Evolutionary conservation across 2,113 vertebrate genomes (phyloP).

Genomic region (cat (Felis catus)): DNA sequence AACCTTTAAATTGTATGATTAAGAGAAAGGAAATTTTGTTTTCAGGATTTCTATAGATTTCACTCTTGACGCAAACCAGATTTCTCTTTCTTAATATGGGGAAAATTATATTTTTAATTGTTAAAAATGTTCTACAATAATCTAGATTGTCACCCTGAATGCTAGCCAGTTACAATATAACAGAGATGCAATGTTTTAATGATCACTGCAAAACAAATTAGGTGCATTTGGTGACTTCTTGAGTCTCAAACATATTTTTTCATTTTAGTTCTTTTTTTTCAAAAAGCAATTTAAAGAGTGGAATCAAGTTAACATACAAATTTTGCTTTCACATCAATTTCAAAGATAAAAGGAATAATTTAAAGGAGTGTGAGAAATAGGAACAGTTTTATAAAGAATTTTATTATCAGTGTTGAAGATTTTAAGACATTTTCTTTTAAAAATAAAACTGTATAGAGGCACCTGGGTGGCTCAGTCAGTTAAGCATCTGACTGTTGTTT

Average conservation of each 20-base stretch:
- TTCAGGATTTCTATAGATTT: not conserved
- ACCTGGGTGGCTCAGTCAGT: too few relatives aligned
- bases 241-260: conserved; percentile 56
- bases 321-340: conserved; percentile 65
- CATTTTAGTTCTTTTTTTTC: conserved; percentile 45
- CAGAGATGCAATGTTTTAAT: conserved; percentile 33
- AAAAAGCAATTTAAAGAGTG: conserved; percentile 63
- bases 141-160: not conserved
- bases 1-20: not conserved
- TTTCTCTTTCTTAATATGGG: not conserved
- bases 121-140: not conserved
- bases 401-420: conserved; percentile 32
- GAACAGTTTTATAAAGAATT: conserved; percentile 37
- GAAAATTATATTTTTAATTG: not conserved
- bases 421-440: conserved; percentile 44
- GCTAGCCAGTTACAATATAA: not conserved
- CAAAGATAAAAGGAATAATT: conserved; percentile 44
- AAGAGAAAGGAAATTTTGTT: not conserved
- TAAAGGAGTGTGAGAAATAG: conserved; percentile 59
- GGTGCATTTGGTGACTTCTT: not conserved
- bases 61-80: not conserved
- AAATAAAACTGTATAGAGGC: not conserved
- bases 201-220: conserved; percentile 35
- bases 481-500: too few relatives aligned
- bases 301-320: conserved; percentile 61